These are phyloP conservation scores for Chitala chitala DNA, from an alignment of 2,113 vertebrate genomes.

Conservation along the genomic window DNA sequence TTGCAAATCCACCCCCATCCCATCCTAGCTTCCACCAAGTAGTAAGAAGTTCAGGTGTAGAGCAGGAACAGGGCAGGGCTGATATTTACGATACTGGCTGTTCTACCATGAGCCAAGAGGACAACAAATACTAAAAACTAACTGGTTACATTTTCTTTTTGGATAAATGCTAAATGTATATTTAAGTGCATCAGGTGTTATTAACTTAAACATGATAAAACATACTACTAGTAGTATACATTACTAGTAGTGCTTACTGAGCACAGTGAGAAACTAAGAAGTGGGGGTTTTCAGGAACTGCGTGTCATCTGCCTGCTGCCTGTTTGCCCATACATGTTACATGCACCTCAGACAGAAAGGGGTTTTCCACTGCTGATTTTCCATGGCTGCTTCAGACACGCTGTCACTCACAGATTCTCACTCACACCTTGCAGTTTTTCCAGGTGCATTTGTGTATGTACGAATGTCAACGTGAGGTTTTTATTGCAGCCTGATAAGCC, in stretches of 20 bases:
- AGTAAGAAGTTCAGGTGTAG: too few species aligned
- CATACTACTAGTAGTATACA: too few species aligned
- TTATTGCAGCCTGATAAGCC: background rate
- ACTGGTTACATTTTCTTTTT: too few species aligned
- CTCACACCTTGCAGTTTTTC: background rate
- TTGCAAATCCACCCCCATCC: too few species aligned
- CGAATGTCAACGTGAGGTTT: background rate
- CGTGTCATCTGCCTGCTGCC: background rate
- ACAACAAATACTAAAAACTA: too few species aligned
- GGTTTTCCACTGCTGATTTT: constrained; percentile 1
- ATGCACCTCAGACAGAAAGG: background rate
- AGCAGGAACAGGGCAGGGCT: too few species aligned
- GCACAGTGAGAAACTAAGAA: background rate
- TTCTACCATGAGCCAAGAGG: too few species aligned
- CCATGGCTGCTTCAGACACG: background rate
- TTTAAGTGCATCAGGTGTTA: too few species aligned
- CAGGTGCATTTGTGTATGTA: background rate
- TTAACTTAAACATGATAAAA: too few species aligned
- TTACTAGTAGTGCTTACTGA: background rate
- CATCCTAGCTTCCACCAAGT: background rate
- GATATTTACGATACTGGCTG: too few species aligned
- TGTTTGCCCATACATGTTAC: background rate
- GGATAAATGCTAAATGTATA: too few species aligned
- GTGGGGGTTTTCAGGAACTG: background rate
- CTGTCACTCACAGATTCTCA: background rate